These are phyloP conservation scores for Amblyteles armatorius DNA, from an alignment of 2,888 invertebrate species.

Conservation along the genomic window DNA sequence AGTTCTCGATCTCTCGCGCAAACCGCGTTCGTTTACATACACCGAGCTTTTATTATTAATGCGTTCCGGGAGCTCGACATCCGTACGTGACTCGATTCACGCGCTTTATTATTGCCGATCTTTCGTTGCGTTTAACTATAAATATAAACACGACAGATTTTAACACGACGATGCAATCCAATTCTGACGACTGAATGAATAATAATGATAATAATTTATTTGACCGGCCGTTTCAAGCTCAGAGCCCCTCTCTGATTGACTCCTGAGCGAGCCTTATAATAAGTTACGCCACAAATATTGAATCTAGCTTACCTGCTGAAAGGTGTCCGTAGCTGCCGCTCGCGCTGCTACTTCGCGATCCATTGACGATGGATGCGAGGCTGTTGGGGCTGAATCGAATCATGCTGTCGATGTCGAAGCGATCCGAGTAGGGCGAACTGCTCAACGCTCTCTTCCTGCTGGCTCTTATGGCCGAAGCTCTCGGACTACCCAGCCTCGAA, in stretches of 20 bases:
- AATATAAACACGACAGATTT: background rate
- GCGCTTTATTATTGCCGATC: constrained; percentile 2
- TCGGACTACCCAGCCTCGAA: constrained; percentile 89
- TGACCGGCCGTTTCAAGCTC: background rate
- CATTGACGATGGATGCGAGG: constrained; percentile 92
- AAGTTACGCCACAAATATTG: background rate
- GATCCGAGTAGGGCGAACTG: constrained; percentile 97
- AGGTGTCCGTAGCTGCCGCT: constrained; percentile 99
- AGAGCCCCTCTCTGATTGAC: no score
- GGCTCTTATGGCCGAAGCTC: constrained; percentile 86
- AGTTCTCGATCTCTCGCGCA: constrained; percentile 29
- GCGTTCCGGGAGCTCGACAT: background rate
- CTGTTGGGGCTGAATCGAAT: constrained; percentile 98
- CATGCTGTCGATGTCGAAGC: constrained; percentile 97
- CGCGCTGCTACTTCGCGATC: constrained; percentile 94
- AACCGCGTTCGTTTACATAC: constrained; percentile 1
- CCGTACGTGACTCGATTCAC: constrained; percentile 15
- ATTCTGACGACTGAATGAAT: constrained; percentile 22
- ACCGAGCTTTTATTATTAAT: constrained; percentile 16
- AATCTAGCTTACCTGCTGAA: constrained; percentile 90
- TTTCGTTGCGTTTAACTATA: background rate
- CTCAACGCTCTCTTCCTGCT: constrained; percentile 97
- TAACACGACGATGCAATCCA: no score
- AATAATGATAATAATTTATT: background rate
- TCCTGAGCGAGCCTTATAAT: no score